A percentile compares a stretch with the other conserved stretches of the same genome.
Evolutionary conservation across 2,888 invertebrate species (phyloP).

Genomic region (Steinernema scapterisci): DNA sequence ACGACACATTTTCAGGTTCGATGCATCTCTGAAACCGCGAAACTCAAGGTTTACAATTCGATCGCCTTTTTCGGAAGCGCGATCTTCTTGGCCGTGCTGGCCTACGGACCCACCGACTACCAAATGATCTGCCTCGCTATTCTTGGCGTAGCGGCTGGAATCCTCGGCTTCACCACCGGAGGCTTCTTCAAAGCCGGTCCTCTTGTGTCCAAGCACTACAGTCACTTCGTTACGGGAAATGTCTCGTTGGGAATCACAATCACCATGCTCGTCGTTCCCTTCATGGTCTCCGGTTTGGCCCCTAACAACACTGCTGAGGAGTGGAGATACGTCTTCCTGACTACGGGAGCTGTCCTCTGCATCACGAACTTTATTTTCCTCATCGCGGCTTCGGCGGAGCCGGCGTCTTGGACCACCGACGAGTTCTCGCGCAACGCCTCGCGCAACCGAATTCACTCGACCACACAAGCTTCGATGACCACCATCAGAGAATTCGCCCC

Average conservation of each 20-base stretch:
- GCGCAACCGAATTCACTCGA: constrained; percentile 42
- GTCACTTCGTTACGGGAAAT: constrained; percentile 66
- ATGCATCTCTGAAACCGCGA: constrained; percentile 60
- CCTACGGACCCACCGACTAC: constrained; percentile 50
- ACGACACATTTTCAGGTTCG: constrained; percentile 39
- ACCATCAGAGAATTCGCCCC: constrained; percentile 35
- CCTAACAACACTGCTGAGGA: constrained; percentile 50
- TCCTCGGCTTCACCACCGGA: constrained; percentile 59
- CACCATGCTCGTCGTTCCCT: constrained; percentile 50
- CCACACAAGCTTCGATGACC: constrained; percentile 34
- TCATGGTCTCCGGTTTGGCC: constrained; percentile 50
- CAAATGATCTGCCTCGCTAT: constrained; percentile 42
- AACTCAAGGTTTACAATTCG: constrained; percentile 65
- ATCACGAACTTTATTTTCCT: constrained; percentile 49
- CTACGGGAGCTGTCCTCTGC: constrained; percentile 45
- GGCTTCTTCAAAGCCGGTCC: constrained; percentile 65
- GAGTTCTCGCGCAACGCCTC: constrained; percentile 51
- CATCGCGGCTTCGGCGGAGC: constrained; percentile 47
- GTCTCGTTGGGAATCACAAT: constrained; percentile 58
- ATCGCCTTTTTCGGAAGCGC: constrained; percentile 61
- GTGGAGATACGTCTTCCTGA: constrained; percentile 51
- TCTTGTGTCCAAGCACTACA: constrained; percentile 61
- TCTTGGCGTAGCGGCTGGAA: constrained; percentile 47
- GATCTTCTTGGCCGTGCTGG: constrained; percentile 53
- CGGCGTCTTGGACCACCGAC: constrained; percentile 54